Evolutionary conservation across 2,113 vertebrate genomes (phyloP).

Genomic region (Picathartes gymnocephalus): DNA sequence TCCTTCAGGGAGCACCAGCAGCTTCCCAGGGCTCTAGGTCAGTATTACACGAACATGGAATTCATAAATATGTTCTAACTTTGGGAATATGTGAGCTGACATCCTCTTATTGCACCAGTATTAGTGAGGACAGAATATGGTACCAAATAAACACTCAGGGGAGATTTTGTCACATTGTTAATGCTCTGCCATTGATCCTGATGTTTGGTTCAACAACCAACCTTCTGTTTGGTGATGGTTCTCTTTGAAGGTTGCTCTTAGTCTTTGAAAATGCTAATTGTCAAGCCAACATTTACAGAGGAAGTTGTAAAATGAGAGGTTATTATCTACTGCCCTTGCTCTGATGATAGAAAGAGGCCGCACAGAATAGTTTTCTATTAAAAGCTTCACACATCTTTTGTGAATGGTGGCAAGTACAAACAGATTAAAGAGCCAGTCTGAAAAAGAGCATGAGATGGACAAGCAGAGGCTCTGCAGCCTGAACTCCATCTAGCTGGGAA

Average conservation of each 20-base stretch:
- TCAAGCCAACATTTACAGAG: slow-evolving; percentile 59
- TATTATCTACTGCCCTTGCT: slow-evolving; percentile 47
- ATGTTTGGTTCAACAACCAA: background rate
- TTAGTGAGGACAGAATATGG: background rate
- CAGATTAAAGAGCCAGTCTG: background rate
- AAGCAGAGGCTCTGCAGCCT: background rate
- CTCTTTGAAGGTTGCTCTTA: slow-evolving; percentile 51
- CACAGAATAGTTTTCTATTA: slow-evolving; percentile 35
- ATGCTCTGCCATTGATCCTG: background rate
- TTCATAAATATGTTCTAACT: background rate
- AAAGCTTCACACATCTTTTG: slow-evolving; percentile 13
- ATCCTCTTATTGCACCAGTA: background rate
- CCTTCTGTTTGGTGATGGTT: slow-evolving; percentile 26
- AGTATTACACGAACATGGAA: background rate
- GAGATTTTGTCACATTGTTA: slow-evolving; percentile 35
- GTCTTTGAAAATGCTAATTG: slow-evolving; percentile 59
- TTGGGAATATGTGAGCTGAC: background rate
- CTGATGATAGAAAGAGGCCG: slow-evolving; percentile 3
- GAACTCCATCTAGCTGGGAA: background rate
- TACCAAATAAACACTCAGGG: background rate
- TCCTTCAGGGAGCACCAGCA: background rate
- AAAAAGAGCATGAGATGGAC: background rate
- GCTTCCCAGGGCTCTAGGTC: background rate
- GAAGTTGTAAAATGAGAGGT: slow-evolving; percentile 59
- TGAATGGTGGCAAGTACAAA: slow-evolving; percentile 19